Evolutionary conservation across 2,797 vertebrate species (phyloP).

Genomic region (Borostomias antarcticus): DNA sequence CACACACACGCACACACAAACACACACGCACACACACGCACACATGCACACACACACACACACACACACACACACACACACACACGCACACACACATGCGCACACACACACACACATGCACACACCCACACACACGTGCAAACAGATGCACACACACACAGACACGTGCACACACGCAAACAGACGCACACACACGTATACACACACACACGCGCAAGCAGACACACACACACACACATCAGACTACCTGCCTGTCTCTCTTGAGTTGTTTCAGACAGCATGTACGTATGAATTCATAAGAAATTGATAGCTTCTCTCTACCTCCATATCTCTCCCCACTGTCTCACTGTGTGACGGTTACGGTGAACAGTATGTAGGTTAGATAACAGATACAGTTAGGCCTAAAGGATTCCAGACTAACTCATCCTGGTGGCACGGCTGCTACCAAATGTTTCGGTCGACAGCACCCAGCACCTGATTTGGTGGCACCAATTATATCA

Average conservation of each 20-base stretch:
- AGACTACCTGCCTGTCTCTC: constrained; percentile 2
- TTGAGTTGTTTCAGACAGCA: background rate
- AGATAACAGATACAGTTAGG: no score
- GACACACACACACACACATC: background rate
- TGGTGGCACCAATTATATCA: no score
- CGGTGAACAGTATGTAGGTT: no score
- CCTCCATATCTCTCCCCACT: background rate
- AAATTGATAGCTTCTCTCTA: background rate
- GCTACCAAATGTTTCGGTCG: no score
- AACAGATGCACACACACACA: background rate
- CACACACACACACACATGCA: background rate
- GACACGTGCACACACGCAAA: no score
- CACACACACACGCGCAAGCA: no score
- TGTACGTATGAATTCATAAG: background rate
- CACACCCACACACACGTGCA: no score
- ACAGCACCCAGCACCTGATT: no score
- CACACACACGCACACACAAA: background rate
- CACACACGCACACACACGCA: background rate
- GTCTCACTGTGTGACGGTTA: constrained; percentile 11
- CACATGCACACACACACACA: background rate
- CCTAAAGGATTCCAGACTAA: no score
- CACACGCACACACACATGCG: background rate
- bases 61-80: background rate
- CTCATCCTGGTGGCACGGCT: no score
- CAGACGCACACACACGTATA: no score